Base-by-base conservation (phyloP, 2,113 vertebrate species). In the Hypocryptadius cinnamomeus region DNA sequence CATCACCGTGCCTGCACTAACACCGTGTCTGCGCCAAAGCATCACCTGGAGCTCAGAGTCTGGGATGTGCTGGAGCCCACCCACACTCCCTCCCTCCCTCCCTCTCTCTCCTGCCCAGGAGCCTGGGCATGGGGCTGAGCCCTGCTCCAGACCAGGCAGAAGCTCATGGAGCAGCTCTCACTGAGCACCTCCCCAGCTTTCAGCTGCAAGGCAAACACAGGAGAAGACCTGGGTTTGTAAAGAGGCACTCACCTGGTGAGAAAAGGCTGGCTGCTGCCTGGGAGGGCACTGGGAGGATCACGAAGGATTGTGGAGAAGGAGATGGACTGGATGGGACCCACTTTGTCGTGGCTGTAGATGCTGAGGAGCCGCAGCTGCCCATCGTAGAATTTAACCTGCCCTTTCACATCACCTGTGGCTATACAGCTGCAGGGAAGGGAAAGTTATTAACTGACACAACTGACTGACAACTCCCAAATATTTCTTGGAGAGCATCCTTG, bases 301-400 rank as follows among this genome's bases (percentile, higher is more conserved):
- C 95, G 71, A 2, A 87, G 91, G 44, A 95, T 85, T 92, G 97
- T 98, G 28, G 98, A 98, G 81, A 99, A 99, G 56, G 99, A 99
- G 92, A 99, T 98, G 42, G 97, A 98, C 11, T 10, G 89, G 69
- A 99, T 97, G 37, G 98, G 54, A 15, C 98, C 98, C 96, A 98
- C 92, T 47, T 95, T 94, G 47, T 98, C 94, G 16, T 98, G 88
- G 60, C 84, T 97, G 91, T 97, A 98, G 96, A 95, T 97, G 85
- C 71, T 90, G 45, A 98, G 90, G 25, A 98, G 68, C 72, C 51
- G 89, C 74, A 99, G 97, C 7, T 94, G 76, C 37, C 96, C 97
- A 2, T 98, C 95, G 2, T 98, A 99, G 97, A 99, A 98, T 68
- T 97, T 98, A 51, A 99, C 96, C 37, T 96, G 95, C 1, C 99